Conservation (phyloP, 1,140 invertebrate genomes). For the Cyphomyrmex costatus region DNA sequence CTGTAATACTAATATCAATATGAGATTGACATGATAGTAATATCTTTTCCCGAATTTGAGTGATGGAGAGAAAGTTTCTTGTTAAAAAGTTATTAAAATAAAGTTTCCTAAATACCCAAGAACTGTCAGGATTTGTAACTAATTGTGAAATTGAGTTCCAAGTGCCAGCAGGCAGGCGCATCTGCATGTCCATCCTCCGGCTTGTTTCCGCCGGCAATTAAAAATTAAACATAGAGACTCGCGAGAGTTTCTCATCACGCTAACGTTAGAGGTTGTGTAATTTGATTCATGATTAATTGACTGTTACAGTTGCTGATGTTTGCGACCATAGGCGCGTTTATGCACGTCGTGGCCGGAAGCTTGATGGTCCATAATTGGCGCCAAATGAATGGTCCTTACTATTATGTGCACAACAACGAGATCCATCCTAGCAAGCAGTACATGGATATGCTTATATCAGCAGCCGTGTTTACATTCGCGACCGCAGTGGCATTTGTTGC, state of each 20-base stretch:
- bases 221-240: slow-evolving; percentile 11
- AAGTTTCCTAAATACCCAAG: neutral
- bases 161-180: neutral
- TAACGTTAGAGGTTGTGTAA: neutral
- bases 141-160: neutral
- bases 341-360: slow-evolving; percentile 89
- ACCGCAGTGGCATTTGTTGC: slow-evolving; percentile 86
- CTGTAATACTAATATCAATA: too few species aligned
- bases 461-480: slow-evolving; percentile 87
- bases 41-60: neutral
- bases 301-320: slow-evolving; percentile 88
- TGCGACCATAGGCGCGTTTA: slow-evolving; percentile 87
- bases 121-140: neutral
- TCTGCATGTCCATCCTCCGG: neutral
- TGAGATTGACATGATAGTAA: neutral
- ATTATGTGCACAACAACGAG: slow-evolving; percentile 85
- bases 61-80: neutral
- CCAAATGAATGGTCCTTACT: slow-evolving; percentile 79
- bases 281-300: slow-evolving; percentile 29
- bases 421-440: slow-evolving; percentile 88
- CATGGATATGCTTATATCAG: slow-evolving; percentile 88
- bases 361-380: slow-evolving; percentile 89
- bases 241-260: slow-evolving; percentile 20
- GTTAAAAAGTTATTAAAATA: neutral
- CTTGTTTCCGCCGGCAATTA: slow-evolving; percentile 1